A percentile compares a stretch with the other conserved stretches of the same genome.
These are phyloP conservation scores for Siphamia tubifer DNA, from an alignment of 2,113 vertebrate species.

Conservation along the genomic window DNA sequence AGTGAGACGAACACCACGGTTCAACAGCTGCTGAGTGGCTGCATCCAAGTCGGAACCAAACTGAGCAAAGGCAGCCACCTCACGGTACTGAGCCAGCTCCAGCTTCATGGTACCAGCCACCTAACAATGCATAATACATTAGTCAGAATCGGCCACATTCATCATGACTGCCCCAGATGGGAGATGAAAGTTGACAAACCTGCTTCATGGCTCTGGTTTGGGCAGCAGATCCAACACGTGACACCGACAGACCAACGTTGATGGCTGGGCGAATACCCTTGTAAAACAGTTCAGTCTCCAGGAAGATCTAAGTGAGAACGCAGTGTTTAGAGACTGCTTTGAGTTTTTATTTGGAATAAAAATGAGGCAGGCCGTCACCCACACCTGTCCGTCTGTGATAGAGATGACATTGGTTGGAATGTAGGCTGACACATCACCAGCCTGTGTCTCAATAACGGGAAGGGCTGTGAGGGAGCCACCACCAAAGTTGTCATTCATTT, in stretches of 20 bases:
- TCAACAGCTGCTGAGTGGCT: slow-evolving; percentile 94
- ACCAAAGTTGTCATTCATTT: slow-evolving; percentile 97
- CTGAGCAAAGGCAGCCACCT: slow-evolving; percentile 97
- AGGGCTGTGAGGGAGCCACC: slow-evolving; percentile 95
- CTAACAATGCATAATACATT: no score
- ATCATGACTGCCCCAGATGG: no score
- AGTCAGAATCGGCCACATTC: no score
- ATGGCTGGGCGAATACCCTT: slow-evolving; percentile 98
- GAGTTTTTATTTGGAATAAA: no score
- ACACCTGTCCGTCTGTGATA: slow-evolving; percentile 95
- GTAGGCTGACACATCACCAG: slow-evolving; percentile 98
- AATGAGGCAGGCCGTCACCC: no score
- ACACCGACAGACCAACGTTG: slow-evolving; percentile 98
- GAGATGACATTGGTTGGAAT: slow-evolving; percentile 99
- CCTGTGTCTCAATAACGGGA: slow-evolving; percentile 98
- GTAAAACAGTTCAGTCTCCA: slow-evolving; percentile 99
- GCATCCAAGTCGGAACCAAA: slow-evolving; percentile 97
- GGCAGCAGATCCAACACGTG: slow-evolving; percentile 97
- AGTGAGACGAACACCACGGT: slow-evolving; percentile 93
- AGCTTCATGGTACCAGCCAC: slow-evolving; percentile 99
- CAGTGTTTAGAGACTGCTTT: no score
- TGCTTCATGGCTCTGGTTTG: slow-evolving; percentile 99
- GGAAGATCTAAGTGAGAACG: no score
- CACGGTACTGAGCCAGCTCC: slow-evolving; percentile 96
- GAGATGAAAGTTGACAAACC: no score